These are phyloP conservation scores for Opisthograptis luteolata DNA, from an alignment of 2,888 invertebrate species.

Conservation along the genomic window DNA sequence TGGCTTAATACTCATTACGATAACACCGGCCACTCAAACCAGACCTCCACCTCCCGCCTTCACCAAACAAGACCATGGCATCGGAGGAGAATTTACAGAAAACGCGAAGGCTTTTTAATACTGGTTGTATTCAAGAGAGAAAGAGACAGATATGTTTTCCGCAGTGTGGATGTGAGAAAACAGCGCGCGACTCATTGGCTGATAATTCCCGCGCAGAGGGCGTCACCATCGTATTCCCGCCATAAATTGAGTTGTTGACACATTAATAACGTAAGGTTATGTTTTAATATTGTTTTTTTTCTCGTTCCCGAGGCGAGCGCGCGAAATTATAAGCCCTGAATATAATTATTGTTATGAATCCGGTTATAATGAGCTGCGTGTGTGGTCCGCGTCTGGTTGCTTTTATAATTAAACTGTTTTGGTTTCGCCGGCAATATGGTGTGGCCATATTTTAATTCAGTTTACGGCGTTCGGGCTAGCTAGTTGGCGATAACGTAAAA, in stretches of 20 bases:
- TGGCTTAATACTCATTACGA: slow-evolving; percentile 51
- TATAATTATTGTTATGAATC: slow-evolving; percentile 80
- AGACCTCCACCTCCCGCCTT: slow-evolving; percentile 37
- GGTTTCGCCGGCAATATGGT: slow-evolving; percentile 53
- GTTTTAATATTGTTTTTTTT: slow-evolving; percentile 78
- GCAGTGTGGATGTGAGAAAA: slow-evolving; percentile 37
- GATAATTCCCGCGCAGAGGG: slow-evolving; percentile 67
- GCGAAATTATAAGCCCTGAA: slow-evolving; percentile 79
- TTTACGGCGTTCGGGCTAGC: slow-evolving; percentile 51
- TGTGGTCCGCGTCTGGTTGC: slow-evolving; percentile 72
- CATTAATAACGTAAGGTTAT: slow-evolving; percentile 81
- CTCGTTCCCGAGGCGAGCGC: slow-evolving; percentile 57
- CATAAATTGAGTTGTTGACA: slow-evolving; percentile 85
- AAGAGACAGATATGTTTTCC: slow-evolving; percentile 52
- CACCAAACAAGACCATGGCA: slow-evolving; percentile 18
- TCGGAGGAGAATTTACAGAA: slow-evolving; percentile 14
- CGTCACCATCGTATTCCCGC: slow-evolving; percentile 75
- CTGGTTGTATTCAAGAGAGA: slow-evolving; percentile 42
- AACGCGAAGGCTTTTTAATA: slow-evolving; percentile 28
- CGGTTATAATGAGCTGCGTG: slow-evolving; percentile 77
- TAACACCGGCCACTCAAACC: slow-evolving; percentile 41
- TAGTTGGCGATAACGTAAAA: slow-evolving; percentile 44
- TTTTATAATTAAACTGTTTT: slow-evolving; percentile 70
- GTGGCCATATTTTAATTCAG: slow-evolving; percentile 67
- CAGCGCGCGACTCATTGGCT: slow-evolving; percentile 65